Evolutionary conservation across 2,113 vertebrate species (phyloP).

Genomic region (Lophotis ruficrista): DNA sequence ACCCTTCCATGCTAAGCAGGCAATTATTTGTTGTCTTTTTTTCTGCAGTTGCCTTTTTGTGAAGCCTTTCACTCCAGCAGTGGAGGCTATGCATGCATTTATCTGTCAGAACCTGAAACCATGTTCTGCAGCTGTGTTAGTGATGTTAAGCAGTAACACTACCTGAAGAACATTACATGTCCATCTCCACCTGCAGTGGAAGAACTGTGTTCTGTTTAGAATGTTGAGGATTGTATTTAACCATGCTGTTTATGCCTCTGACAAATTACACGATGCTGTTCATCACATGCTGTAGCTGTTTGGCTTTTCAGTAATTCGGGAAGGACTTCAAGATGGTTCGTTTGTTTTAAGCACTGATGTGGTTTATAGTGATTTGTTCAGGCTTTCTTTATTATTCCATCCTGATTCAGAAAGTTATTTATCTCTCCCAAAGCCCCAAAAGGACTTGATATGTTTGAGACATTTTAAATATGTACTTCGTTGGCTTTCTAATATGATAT

Average conservation of each 20-base stretch:
- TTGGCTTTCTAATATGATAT: not conserved
- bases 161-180: not conserved
- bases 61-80: not conserved
- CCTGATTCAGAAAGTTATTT: not conserved
- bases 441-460: not conserved
- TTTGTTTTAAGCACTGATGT: conserved; percentile 3
- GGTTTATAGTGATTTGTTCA: not conserved
- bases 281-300: not conserved
- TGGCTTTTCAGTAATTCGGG: not conserved
- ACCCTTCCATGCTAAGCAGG: not conserved
- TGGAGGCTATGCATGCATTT: not conserved
- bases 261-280: not conserved
- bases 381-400: not conserved
- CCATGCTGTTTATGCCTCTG: not conserved
- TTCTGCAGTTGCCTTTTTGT: not conserved
- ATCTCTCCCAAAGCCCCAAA: not conserved
- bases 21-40: not conserved
- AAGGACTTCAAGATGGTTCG: not conserved
- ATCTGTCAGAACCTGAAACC: not conserved
- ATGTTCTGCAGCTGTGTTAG: not conserved
- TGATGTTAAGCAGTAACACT: not conserved
- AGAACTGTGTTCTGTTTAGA: not conserved
- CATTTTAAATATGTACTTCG: not conserved
- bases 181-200: not conserved
- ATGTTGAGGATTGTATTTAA: not conserved